Conservation (phyloP, 1,140 invertebrate genomes). For the Drosophila mauritiana region DNA sequence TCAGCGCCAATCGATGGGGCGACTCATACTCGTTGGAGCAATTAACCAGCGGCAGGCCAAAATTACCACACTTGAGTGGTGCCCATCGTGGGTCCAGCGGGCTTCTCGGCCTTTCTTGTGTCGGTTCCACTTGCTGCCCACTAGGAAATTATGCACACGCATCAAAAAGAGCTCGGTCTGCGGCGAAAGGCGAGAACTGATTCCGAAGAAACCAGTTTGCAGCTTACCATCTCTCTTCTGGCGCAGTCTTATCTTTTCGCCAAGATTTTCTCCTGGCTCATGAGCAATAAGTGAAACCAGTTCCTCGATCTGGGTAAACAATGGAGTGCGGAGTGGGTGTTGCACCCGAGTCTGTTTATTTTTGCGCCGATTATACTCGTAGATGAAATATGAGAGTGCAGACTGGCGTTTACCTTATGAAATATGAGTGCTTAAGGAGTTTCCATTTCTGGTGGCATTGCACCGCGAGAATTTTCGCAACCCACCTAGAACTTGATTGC, state of each 20-base stretch:
- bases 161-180: conserved; percentile 53
- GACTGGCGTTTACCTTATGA: conserved; percentile 15
- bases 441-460: conserved; percentile 29
- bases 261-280: conserved; percentile 62
- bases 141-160: conserved; percentile 74
- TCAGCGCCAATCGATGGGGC: conserved; percentile 8
- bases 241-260: conserved; percentile 25
- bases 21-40: conserved; percentile 11
- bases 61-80: conserved; percentile 35
- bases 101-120: conserved; percentile 29
- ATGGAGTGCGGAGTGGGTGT: conserved; percentile 17
- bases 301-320: conserved; percentile 37
- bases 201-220: conserved; percentile 60
- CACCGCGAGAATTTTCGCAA: conserved; percentile 24
- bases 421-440: conserved; percentile 21
- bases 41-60: conserved; percentile 27
- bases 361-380: conserved; percentile 8
- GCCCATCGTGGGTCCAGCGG: conserved; percentile 12
- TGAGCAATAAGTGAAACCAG: conserved; percentile 67
- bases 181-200: conserved; percentile 36
- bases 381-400: conserved; percentile 31
- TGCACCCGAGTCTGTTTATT: conserved; percentile 18
- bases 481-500: conserved; percentile 3
- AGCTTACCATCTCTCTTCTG: conserved; percentile 11
- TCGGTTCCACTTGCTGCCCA: conserved; percentile 54